A percentile compares a stretch with the other conserved stretches of the same genome.
phyloP scores from a whole-genome alignment of 2,113 vertebrate genomes.

The Ibidorhyncha struthersii region DNA sequence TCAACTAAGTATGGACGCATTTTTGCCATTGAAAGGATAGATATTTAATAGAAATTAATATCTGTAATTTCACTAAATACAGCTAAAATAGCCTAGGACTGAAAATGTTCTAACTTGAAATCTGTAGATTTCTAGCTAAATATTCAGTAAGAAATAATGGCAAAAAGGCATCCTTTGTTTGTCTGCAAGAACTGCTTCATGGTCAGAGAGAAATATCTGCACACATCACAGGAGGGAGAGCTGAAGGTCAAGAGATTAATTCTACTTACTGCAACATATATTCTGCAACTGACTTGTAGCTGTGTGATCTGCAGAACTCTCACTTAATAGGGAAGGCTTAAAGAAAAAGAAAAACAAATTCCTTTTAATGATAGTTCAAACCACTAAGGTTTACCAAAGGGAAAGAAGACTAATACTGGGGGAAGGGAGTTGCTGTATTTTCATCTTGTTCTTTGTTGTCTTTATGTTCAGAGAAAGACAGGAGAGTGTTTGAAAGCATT shows the following conservation, averaged over 20 bases:
- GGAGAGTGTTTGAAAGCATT: background rate
- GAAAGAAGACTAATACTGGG: background rate
- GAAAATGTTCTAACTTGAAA: background rate
- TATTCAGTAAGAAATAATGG: background rate
- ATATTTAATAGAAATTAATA: background rate
- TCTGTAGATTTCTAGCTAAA: background rate
- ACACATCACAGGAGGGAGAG: background rate
- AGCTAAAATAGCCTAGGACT: background rate
- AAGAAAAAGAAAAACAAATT: background rate
- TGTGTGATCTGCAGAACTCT: background rate
- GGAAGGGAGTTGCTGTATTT: background rate
- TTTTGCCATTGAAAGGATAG: background rate
- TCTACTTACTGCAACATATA: constrained; percentile 12
- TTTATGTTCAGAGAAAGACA: background rate
- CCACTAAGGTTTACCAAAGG: background rate
- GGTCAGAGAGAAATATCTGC: background rate
- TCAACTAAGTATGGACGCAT: background rate
- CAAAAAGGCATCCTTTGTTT: background rate
- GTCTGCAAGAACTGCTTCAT: background rate
- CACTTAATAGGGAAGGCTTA: background rate
- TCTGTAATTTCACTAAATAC: background rate
- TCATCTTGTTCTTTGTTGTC: background rate
- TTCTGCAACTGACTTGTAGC: background rate
- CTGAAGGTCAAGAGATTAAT: constrained; percentile 31
- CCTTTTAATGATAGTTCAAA: background rate